Evolutionary conservation across 2,797 vertebrate genomes (phyloP).

Genomic region (Enteromius thamalakanensis): DNA sequence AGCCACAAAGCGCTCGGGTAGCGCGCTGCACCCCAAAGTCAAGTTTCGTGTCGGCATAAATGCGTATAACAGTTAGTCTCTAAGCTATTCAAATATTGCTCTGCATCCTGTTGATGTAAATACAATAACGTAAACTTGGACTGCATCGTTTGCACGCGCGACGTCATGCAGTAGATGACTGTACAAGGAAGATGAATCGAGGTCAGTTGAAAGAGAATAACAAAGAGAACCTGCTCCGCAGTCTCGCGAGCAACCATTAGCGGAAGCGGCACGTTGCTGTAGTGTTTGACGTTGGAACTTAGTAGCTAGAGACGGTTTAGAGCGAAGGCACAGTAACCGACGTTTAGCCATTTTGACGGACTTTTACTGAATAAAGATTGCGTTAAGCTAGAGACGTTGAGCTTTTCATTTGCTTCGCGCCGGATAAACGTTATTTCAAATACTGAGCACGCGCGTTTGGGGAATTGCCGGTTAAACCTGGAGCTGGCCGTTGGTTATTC

Average conservation of each 20-base stretch:
- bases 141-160: neutral
- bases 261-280: slow-evolving; percentile 53
- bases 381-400: neutral
- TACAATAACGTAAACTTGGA: neutral
- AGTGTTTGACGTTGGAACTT: slow-evolving; percentile 56
- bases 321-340: neutral
- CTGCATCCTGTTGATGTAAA: neutral
- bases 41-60: slow-evolving; percentile 25
- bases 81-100: neutral
- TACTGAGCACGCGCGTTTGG: slow-evolving; percentile 36
- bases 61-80: neutral
- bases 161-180: neutral
- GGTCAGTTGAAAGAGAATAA: slow-evolving; percentile 49
- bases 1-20: slow-evolving; percentile 5
- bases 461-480: slow-evolving; percentile 38
- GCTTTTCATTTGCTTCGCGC: neutral
- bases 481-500: slow-evolving; percentile 29
- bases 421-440: slow-evolving; percentile 28
- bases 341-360: neutral
- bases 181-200: slow-evolving; percentile 50
- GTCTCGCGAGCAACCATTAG: slow-evolving; percentile 60
- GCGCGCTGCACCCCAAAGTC: slow-evolving; percentile 16
- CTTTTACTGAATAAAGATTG: neutral
- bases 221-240: slow-evolving; percentile 56
- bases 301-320: neutral